Evolutionary conservation across 2,797 vertebrate species (phyloP), one percentile per base, ranked within the genome.

Genomic region (Chiroxiphia lanceolata): DNA sequence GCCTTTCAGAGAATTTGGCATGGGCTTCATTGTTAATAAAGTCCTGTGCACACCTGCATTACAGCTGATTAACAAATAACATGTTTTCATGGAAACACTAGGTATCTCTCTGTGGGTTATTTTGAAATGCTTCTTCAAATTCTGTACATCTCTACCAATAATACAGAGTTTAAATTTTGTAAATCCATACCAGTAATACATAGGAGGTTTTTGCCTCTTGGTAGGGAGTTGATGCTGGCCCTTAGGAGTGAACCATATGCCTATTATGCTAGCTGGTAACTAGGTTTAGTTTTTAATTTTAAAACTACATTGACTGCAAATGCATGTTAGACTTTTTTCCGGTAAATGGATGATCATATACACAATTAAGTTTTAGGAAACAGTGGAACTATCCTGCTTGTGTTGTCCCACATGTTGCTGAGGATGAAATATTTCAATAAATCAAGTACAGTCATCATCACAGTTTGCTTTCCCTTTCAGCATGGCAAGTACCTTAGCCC

Each of bases 381-480:
- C 80, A 65, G 38, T 79, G 63, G 21, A 90, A 16, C 29, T 83
- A 79, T 89, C 87, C 68, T 76, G 29, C n/a, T 91, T 89, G 25
- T 5, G 2, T 64, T 74, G 81, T 89, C 9, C 2, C 53, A 86
- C 3, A 3, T 1, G 3, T 20, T 36, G 38, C 61, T 87, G 34
- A 93, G 60, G 60, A 90, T 87, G 40, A 92, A 95, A 68, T 90
- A 93, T 89, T 93, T 96, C 87, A 84, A 84, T 81, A 90, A 84
- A 90, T 90, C 79, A 93, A 84, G 59, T 67, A 36, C 72, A 93
- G 65, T 86, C 65, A 1, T 80, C 84, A 77, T 87, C 75, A 94
- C 34, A 88, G 86, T 94, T 91, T 91, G 83, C 94, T 93, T 94
- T 90, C 25, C 85, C 75, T 96, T 95, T 91, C 85, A 94, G 36